These are phyloP conservation scores for Parambassis ranga DNA, from an alignment of 2,797 vertebrate species.

Conservation along the genomic window DNA sequence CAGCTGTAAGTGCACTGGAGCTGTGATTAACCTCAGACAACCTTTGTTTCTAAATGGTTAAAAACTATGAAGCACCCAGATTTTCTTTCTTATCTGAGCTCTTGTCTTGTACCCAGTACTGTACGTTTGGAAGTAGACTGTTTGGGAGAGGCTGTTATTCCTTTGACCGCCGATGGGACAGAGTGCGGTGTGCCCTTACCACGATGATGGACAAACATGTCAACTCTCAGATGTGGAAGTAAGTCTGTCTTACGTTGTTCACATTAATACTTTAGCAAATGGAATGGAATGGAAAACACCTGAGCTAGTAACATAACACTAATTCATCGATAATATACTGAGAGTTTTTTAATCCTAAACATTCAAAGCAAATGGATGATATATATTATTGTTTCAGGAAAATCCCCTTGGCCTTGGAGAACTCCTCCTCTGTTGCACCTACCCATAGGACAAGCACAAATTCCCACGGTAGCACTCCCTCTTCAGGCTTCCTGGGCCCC, in stretches of 20 bases:
- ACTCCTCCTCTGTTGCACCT: conserved; percentile 80
- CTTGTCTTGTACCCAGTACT: conserved; percentile 82
- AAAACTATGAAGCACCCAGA: not conserved
- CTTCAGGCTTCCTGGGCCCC: conserved; percentile 86
- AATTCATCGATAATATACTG: not conserved
- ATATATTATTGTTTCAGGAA: conserved; percentile 79
- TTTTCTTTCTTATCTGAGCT: not conserved
- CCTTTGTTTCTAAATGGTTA: not conserved
- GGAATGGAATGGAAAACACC: not conserved
- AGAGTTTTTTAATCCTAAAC: not conserved
- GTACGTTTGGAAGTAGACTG: conserved; percentile 96
- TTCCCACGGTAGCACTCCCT: conserved; percentile 82
- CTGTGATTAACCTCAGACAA: not conserved
- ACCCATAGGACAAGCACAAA: conserved; percentile 91
- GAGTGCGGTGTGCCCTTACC: conserved; percentile 90
- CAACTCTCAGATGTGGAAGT: conserved; percentile 99
- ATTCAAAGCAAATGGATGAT: not conserved
- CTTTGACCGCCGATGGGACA: conserved; percentile 96
- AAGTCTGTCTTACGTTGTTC: conserved; percentile 65
- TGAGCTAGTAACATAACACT: not conserved
- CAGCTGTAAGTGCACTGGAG: conserved; percentile 86
- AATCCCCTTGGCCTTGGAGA: conserved; percentile 92
- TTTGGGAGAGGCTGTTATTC: conserved; percentile 94
- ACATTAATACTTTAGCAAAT: not conserved
- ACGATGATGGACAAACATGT: conserved; percentile 98